These are phyloP conservation scores for Cepphus grylle DNA, from an alignment of 2,113 vertebrate genomes.

Conservation along the genomic window DNA sequence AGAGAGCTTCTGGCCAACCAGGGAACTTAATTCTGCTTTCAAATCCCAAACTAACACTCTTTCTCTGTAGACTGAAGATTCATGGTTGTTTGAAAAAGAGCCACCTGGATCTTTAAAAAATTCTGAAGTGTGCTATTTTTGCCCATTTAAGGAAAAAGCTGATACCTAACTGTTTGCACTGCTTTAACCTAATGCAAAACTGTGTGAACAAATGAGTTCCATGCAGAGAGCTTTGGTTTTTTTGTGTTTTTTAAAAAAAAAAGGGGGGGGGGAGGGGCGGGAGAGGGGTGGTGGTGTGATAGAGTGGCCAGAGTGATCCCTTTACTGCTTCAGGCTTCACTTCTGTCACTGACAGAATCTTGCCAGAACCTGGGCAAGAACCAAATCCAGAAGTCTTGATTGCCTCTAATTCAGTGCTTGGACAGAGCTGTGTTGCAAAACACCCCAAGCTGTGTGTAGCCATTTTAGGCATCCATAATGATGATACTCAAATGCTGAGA, in stretches of 20 bases:
- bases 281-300: background rate
- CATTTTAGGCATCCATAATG: fast-evolving
- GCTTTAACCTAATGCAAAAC: background rate
- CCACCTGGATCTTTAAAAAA: background rate
- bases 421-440: background rate
- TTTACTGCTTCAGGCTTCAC: background rate
- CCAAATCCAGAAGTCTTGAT: background rate
- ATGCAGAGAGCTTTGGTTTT: background rate
- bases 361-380: background rate
- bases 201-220: too few species aligned
- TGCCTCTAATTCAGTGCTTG: background rate
- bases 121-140: background rate
- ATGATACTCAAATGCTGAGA: background rate
- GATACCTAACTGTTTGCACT: background rate
- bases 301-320: background rate
- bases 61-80: background rate
- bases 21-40: background rate
- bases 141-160: background rate
- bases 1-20: background rate
- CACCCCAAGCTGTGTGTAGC: background rate
- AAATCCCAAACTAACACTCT: background rate
- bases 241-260: background rate
- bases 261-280: too few species aligned
- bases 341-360: background rate
- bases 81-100: background rate